Evolutionary conservation across 1,140 invertebrate genomes (phyloP).

Genomic region (Dreissena polymorpha): DNA sequence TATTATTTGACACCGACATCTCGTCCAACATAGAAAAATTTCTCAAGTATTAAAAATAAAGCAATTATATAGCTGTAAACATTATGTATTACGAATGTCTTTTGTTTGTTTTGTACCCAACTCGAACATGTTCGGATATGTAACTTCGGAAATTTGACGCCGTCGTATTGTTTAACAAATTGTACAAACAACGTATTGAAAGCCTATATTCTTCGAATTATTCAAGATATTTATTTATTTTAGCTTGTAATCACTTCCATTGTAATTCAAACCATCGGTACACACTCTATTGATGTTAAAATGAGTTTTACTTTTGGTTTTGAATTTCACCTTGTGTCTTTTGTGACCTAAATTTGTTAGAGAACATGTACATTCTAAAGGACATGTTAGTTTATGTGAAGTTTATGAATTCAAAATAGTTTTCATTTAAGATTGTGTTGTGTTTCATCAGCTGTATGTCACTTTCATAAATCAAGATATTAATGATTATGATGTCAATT

Average conservation of each 20-base stretch:
- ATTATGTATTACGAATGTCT: neutral
- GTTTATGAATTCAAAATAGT: too few relatives aligned
- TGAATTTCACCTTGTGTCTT: too few relatives aligned
- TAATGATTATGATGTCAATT: neutral
- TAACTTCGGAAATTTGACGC: neutral
- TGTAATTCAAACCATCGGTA: neutral
- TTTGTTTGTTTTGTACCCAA: constrained; percentile 4
- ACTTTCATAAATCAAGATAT: neutral
- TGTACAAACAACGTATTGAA: neutral
- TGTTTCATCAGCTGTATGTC: neutral
- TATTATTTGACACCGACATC: neutral
- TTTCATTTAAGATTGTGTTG: too few relatives aligned
- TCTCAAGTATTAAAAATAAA: neutral
- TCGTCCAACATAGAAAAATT: neutral
- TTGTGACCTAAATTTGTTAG: too few relatives aligned
- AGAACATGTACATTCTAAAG: too few relatives aligned
- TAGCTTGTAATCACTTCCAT: neutral
- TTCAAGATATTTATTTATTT: neutral
- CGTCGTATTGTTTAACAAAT: neutral
- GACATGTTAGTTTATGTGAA: too few relatives aligned
- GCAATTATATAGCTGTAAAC: neutral
- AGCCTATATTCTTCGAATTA: neutral
- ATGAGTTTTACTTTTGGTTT: neutral
- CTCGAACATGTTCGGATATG: neutral
- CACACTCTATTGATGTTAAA: neutral